Evolutionary conservation across 1,140 invertebrate genomes (phyloP).

Genomic region (Drosophila sp.): DNA sequence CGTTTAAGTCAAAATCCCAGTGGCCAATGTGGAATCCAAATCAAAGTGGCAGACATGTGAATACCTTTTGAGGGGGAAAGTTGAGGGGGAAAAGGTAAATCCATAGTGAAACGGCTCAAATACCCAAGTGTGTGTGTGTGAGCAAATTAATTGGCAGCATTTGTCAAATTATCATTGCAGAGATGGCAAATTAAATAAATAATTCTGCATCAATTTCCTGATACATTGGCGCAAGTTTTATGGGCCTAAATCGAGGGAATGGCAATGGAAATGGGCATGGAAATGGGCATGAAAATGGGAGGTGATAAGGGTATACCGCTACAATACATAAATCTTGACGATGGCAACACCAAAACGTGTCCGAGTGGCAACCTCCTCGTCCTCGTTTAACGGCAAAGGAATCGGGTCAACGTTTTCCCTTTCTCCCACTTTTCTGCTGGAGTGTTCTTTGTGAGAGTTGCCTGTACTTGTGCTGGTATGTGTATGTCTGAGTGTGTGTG

Average conservation of each 20-base stretch:
- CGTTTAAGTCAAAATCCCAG: conserved; percentile 39
- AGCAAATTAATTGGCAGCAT: conserved; percentile 33
- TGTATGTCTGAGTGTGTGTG: neutral
- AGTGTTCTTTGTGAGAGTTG: conserved; percentile 47
- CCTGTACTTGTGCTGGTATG: conserved; percentile 7
- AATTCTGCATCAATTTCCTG: conserved; percentile 36
- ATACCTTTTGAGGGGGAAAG: neutral
- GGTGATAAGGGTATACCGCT: conserved; percentile 22
- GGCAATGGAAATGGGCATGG: neutral
- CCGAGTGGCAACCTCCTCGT: conserved; percentile 21
- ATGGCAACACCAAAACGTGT: conserved; percentile 26
- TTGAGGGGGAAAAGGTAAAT: conserved; percentile 14
- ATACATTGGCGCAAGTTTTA: conserved; percentile 13
- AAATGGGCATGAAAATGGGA: neutral
- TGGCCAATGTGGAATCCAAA: conserved; percentile 22
- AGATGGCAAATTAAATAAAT: conserved; percentile 47
- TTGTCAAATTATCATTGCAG: conserved; percentile 47
- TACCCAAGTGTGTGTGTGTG: conserved; percentile 8
- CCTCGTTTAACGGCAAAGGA: conserved; percentile 25
- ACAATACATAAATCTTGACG: conserved; percentile 35
- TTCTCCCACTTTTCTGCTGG: conserved; percentile 33
- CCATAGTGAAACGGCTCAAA: conserved; percentile 26
- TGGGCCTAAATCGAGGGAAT: neutral
- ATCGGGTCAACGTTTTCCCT: conserved; percentile 61
- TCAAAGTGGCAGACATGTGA: conserved; percentile 30